These are phyloP conservation scores for Bufotes viridis DNA, from an alignment of 2,797 vertebrate genomes.

Conservation along the genomic window DNA sequence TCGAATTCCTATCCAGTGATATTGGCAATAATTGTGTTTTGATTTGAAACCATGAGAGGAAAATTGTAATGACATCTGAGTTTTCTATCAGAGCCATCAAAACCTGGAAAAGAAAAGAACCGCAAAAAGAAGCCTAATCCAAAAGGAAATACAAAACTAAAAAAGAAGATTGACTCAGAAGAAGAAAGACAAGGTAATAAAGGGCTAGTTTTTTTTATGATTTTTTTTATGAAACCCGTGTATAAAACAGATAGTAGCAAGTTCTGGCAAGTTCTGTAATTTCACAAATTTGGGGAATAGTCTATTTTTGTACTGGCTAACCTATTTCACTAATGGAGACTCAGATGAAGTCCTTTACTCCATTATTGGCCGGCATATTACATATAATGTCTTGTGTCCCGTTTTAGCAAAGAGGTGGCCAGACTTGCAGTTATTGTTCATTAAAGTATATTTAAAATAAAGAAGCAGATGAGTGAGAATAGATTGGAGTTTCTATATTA, in stretches of 20 bases:
- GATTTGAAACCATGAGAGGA: background rate
- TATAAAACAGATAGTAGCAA: too few relatives aligned
- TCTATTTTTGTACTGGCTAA: background rate
- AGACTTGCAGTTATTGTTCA: too few relatives aligned
- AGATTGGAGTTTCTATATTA: background rate
- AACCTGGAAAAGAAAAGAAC: slow-evolving; percentile 37
- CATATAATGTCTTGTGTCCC: background rate
- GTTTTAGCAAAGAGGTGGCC: background rate
- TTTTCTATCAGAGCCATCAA: slow-evolving; percentile 24
- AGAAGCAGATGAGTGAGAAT: too few relatives aligned
- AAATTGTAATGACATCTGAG: background rate
- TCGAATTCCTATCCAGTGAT: background rate
- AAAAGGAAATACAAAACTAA: slow-evolving; percentile 60
- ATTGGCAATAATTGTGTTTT: background rate
- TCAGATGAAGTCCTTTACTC: background rate
- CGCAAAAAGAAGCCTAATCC: slow-evolving; percentile 33
- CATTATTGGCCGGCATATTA: background rate
- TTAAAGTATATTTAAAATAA: too few relatives aligned
- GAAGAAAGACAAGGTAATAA: slow-evolving; percentile 75
- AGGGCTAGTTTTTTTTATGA: background rate
- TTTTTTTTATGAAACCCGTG: too few relatives aligned
- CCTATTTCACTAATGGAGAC: background rate
- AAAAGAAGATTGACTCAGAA: slow-evolving; percentile 71
- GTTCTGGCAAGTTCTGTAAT: background rate
- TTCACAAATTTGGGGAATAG: background rate